Conservation (phyloP, 1,140 invertebrate species). For the Apocrypta bakeri region DNA sequence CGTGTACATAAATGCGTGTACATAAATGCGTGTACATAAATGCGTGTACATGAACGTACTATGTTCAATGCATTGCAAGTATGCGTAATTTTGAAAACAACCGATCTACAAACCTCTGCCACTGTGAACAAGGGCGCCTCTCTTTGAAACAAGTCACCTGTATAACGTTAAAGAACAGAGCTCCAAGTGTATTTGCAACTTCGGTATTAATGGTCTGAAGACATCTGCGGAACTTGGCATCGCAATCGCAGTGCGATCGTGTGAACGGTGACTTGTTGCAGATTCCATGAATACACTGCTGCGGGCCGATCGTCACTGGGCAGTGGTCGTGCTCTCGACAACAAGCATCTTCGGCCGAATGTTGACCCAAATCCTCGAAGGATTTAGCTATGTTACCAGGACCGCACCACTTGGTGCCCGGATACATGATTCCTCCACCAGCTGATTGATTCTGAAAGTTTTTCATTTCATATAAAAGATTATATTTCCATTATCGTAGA, state of each 20-base stretch:
- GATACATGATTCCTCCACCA: conserved; percentile 71
- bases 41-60: too few species aligned
- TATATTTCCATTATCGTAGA: too few species aligned
- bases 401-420: conserved; percentile 86
- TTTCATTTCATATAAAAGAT: background rate
- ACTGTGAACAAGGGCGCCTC: conserved; percentile 78
- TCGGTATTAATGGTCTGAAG: conserved; percentile 80
- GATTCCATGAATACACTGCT: conserved; percentile 79
- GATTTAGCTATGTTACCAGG: conserved; percentile 78
- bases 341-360: conserved; percentile 81
- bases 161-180: conserved; percentile 82
- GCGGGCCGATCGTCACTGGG: conserved; percentile 76
- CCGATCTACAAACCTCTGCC: conserved; percentile 76
- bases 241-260: conserved; percentile 83
- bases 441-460: conserved; percentile 59
- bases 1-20: too few species aligned
- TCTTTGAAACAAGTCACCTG: conserved; percentile 82
- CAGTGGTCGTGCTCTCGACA: conserved; percentile 88
- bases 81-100: too few species aligned
- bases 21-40: too few species aligned
- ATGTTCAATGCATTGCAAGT: too few species aligned
- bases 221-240: conserved; percentile 80
- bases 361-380: conserved; percentile 80
- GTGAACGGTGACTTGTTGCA: conserved; percentile 82
- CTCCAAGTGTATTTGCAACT: conserved; percentile 81